These are phyloP conservation scores for Lasioglossum baleicum DNA, from an alignment of 1,140 invertebrate species.

Conservation along the genomic window DNA sequence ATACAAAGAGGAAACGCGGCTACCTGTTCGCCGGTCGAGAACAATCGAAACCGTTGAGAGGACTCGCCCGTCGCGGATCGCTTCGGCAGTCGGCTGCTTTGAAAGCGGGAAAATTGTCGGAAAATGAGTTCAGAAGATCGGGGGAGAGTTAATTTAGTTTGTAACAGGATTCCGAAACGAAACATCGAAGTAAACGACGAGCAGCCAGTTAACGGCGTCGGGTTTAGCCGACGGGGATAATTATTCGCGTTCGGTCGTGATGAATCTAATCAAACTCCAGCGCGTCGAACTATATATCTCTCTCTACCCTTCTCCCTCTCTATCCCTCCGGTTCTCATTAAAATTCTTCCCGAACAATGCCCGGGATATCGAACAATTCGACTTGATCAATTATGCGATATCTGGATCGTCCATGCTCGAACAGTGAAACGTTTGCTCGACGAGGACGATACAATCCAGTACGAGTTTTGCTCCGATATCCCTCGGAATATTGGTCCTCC, in stretches of 20 bases:
- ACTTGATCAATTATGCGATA: neutral
- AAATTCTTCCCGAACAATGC: conserved; percentile 4
- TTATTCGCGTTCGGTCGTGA: neutral
- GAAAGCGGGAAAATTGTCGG: neutral
- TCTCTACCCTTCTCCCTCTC: too few species aligned
- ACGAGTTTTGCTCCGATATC: neutral
- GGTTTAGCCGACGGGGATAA: neutral
- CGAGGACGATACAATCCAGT: neutral
- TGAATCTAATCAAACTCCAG: neutral
- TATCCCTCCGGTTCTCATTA: neutral
- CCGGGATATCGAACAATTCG: neutral
- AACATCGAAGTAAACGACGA: neutral
- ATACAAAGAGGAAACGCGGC: too few species aligned
- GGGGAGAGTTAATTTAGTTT: conserved; percentile 9
- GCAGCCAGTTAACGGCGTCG: neutral
- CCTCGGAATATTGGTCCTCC: neutral
- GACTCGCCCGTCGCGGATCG: too few species aligned
- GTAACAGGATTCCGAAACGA: conserved; percentile 5
- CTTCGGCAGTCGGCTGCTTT: neutral
- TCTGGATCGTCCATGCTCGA: neutral
- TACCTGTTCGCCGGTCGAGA: too few species aligned
- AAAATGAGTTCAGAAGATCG: neutral
- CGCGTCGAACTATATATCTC: neutral
- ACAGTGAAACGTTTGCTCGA: neutral
- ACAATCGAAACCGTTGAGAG: too few species aligned